Conservation (phyloP, 1,140 invertebrate species). For the Dermatophagoides farinae region DNA sequence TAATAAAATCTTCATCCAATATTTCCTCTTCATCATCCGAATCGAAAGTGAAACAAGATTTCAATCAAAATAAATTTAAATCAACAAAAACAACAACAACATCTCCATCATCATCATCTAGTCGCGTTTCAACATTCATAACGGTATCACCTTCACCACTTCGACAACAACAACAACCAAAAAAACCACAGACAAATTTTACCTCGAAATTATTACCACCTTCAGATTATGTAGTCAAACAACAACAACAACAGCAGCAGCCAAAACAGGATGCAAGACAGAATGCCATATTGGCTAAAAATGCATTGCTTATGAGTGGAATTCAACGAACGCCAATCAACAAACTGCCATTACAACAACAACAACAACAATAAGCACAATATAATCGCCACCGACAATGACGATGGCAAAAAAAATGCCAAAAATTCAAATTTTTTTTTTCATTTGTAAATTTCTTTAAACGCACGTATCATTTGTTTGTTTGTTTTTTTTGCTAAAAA, state of each 20-base stretch:
- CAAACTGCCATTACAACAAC: not conserved
- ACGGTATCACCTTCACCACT: not conserved
- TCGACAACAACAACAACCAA: too few relatives aligned
- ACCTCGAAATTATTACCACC: not conserved
- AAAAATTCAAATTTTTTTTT: too few relatives aligned
- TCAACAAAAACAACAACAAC: not conserved
- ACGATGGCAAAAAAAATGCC: too few relatives aligned
- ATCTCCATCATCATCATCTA: not conserved
- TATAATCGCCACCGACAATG: too few relatives aligned
- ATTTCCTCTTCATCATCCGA: not conserved
- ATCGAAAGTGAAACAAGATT: not conserved
- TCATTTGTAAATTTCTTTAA: too few relatives aligned
- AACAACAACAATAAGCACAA: too few relatives aligned
- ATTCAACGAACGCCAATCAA: not conserved
- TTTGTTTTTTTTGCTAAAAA: not conserved
- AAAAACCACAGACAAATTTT: not conserved
- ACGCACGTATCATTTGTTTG: too few relatives aligned
- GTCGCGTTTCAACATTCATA: slow-evolving; percentile 1
- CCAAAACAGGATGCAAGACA: slow-evolving; percentile 1
- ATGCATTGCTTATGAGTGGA: not conserved
- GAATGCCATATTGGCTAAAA: slow-evolving; percentile 7
- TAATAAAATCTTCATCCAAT: not conserved
- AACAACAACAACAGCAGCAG: too few relatives aligned
- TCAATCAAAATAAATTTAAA: not conserved
- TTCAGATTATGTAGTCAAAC: not conserved